Evolutionary conservation across 2,888 invertebrate genomes (phyloP).

Genomic region (Hyppa rectilinea): DNA sequence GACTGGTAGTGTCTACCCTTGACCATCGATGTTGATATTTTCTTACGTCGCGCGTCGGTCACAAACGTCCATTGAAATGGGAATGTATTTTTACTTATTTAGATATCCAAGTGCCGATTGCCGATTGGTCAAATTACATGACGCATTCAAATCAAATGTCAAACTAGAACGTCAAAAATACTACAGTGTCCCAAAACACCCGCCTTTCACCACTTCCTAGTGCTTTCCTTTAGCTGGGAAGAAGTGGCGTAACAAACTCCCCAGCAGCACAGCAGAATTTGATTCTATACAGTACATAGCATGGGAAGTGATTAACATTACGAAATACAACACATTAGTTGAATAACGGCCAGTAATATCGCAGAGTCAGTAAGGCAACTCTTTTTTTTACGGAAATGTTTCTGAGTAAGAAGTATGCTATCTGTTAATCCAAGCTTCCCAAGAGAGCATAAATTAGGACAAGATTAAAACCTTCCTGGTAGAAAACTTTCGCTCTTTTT

Average conservation of each 20-base stretch:
- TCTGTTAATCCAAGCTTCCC: background rate
- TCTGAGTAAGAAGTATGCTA: background rate
- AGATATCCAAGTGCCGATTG: background rate
- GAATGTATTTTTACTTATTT: background rate
- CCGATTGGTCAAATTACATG: background rate
- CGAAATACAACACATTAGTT: too few species aligned
- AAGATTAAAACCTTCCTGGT: slow-evolving; percentile 2
- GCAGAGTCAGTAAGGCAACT: background rate
- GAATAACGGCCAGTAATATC: background rate
- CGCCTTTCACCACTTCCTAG: too few species aligned
- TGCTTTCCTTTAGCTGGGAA: too few species aligned
- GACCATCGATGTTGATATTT: background rate
- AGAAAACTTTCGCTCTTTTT: background rate
- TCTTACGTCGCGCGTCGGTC: background rate
- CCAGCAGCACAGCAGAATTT: too few species aligned
- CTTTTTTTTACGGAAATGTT: background rate
- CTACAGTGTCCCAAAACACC: too few species aligned
- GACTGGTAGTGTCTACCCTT: background rate
- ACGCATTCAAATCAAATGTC: too few species aligned
- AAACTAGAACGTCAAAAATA: too few species aligned
- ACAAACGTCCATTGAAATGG: background rate
- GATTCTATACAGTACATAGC: too few species aligned
- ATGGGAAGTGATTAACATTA: too few species aligned
- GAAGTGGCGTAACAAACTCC: too few species aligned
- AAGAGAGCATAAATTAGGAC: slow-evolving; percentile 3